Evolutionary conservation across 1,140 invertebrate genomes (phyloP), one percentile per base, ranked within the genome.

Genomic region (Diachasma alloeum): DNA sequence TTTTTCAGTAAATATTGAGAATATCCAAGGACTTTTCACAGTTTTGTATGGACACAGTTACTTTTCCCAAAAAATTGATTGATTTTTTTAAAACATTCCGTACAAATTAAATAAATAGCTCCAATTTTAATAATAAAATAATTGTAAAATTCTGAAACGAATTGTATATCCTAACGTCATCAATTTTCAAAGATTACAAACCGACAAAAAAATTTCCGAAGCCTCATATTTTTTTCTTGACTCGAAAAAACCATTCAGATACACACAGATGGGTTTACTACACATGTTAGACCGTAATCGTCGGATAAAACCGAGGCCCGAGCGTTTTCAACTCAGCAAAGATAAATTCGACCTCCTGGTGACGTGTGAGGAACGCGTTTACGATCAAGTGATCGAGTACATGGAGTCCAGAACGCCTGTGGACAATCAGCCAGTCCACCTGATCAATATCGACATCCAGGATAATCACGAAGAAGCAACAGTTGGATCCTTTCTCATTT

Each of bases 401-500:
- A 94, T 95, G 92, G 93, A 94, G 80, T 92, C 91, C 19, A 92
- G 91, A 84, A 91, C 91, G 46, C 94, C 94, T 1, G 91, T 93
- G 72, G 92, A 94, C 76, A 96, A 95, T 88, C 93, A 95, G 72
- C 95, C 96, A 9, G 97, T 97, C 0, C 99, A 99, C 91, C 93
- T 99, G 13, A 96, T 99, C 31, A 99, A 99, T 88, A 95, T 99
- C 81, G 98, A 99, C 85, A 99, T 99, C 86, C 97, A 98, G 88
- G 99, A 99, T 91, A 99, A 99, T 90, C 97, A 99, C 78, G 98
- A 99, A 91, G 99, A 99, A 88, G 98, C 98, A 0, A 98, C 98
- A n/a, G 95, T 99, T 84, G 99, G 99, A 77, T 98, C 98, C n/a
- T 98, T 99, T 91, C 91, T 99, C 76, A 98, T 99, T 78, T 97